Evolutionary conservation across 1,140 invertebrate genomes (phyloP).

Genomic region (Eupristina koningsbergeri): DNA sequence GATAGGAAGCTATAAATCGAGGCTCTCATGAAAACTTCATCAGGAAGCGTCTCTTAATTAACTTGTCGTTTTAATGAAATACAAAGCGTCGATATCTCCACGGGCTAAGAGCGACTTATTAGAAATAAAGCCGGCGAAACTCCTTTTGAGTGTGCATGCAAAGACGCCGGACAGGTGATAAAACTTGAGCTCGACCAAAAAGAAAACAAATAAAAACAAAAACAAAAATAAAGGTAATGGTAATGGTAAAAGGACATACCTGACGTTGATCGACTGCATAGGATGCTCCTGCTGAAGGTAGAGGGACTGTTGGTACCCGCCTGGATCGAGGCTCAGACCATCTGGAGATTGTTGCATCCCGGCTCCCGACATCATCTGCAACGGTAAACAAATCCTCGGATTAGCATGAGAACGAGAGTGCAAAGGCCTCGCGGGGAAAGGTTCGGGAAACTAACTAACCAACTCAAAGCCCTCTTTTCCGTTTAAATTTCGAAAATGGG

Average conservation of each 20-base stretch:
- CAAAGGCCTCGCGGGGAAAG: neutral
- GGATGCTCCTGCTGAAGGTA: conserved; percentile 76
- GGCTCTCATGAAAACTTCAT: neutral
- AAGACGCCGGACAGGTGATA: neutral
- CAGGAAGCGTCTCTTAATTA: neutral
- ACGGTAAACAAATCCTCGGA: conserved; percentile 51
- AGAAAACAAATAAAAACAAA: neutral
- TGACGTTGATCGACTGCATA: conserved; percentile 71
- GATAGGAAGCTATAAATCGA: neutral
- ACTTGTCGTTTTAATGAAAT: conserved; percentile 5
- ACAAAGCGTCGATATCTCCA: conserved; percentile 6
- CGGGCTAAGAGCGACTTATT: neutral
- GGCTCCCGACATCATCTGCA: conserved; percentile 72
- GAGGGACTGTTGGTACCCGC: conserved; percentile 80
- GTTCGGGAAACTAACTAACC: neutral
- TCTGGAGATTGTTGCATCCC: conserved; percentile 81
- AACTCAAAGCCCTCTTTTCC: too few relatives aligned
- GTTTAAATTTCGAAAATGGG: too few relatives aligned
- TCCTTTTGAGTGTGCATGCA: neutral
- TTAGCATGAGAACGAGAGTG: neutral
- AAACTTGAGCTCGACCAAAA: neutral
- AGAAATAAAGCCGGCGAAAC: neutral
- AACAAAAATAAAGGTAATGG: too few relatives aligned
- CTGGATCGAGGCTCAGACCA: conserved; percentile 78
- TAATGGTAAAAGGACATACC: conserved; percentile 54